Evolutionary conservation across 2,888 invertebrate genomes (phyloP), one percentile per base, ranked within the genome.

Genomic region (Pocota personata): DNA sequence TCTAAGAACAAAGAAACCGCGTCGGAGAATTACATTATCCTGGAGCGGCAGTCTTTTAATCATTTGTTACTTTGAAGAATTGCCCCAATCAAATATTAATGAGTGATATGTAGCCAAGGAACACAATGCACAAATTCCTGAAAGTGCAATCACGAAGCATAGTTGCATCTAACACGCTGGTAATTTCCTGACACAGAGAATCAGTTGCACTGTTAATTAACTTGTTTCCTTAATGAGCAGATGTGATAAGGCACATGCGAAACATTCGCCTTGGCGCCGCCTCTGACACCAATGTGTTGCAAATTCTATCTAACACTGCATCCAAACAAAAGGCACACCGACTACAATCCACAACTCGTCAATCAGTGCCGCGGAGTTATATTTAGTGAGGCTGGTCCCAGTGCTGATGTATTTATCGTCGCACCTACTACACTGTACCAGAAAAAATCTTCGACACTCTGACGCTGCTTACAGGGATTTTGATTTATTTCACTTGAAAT

Each of bases 381-480:
- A 66, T 79, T 67, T 73, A 73, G 72, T 62, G 7, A 55, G 48
- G 12, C 46, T 62, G n/a, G n/a, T n/a, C 79, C 60, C 67, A 83
- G 62, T 27, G 79, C 2, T 75, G 79, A 84, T 84, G 69, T 67
- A 75, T 84, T 84, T 83, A 83, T 62, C 32, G 60, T 62, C 8
- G 67, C 58, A 83, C 50, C 72, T 66, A 72, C 35, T 19, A 40
- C 57, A 48, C 57, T 37, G 21, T 21, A 37, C 8, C n/a, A 16
- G n/a, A 62, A 67, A 32, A 57, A 55, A 62, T 46, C 27, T 14
- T 58, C 48, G 58, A 30, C 66, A 50, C 12, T 32, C 30, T 3
- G 62, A 48, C 48, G 64, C 40, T 37, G 19, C n/a, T 7, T 19
- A 24, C 71, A 48, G 12, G 40, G 48, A 50, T 40, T 58, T 50